Evolutionary conservation across 2,888 invertebrate genomes (phyloP), one percentile per base, ranked within the genome.

Genomic region (Papilio demoleus): DNA sequence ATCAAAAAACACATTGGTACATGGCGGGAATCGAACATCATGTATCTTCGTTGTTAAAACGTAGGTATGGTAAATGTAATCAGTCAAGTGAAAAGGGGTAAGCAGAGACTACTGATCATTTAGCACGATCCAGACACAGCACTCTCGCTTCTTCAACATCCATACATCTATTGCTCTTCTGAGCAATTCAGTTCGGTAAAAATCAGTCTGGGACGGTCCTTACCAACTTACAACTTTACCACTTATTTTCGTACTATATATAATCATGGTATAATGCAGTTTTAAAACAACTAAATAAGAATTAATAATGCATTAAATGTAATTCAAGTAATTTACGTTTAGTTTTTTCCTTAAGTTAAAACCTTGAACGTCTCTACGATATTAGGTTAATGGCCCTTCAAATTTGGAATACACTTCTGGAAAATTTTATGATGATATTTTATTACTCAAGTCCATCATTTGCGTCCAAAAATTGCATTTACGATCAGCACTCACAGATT

Each of bases 381-480:
- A 12, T 27, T 19, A 50, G 22, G 1, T 27, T n/a, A 27, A 50
- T 50, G 14, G 14, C 27, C 6, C n/a, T 50, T 50, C 14, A 50
- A 50, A 50, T n/a, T 24, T 14, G 4, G 0, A 2, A 2, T 50
- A 27, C 0, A 24, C 50, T 53, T 27, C 31, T 53, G 27, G 27
- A 56, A 31, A 56, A 17, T 31, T 50, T 27, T 56, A 56, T 56
- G 4, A 31, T n/a, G 31, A 27, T 9, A 14, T 3, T 56, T 31
- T 56, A 31, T 53, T 31, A 31, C 31, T 56, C 31, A 31, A 4
- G 53, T 31, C 9, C n/a, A 31, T 53, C n/a, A 53, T 31, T 17
- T 11, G n/a, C 9, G 9, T 53, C 9, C 31, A 31, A 56, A 56
- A 56, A 56, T 31, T 56, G 31, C 9, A 53, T 56, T 56, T 56